Conservation (phyloP, 2,113 vertebrate species). For the Athene cunicularia region DNA sequence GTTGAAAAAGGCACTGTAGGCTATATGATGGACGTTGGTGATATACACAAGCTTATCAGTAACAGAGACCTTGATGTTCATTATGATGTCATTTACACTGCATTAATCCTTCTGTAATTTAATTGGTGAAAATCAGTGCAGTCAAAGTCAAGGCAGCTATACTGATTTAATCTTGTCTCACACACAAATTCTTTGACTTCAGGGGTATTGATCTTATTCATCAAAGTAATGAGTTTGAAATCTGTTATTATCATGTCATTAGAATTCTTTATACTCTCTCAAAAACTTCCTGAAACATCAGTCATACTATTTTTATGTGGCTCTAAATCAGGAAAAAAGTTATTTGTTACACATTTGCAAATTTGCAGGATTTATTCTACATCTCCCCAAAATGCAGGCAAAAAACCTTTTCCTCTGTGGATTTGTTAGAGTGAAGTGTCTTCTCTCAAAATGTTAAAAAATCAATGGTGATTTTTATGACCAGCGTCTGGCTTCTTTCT, state of each 20-base stretch:
- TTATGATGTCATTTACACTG: neutral
- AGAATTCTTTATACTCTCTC: neutral
- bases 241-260: neutral
- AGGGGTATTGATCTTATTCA: neutral
- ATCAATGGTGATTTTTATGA: neutral
- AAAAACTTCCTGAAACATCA: neutral
- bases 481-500: neutral
- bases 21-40: accelerated
- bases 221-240: neutral
- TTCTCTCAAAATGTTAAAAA: neutral
- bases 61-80: neutral
- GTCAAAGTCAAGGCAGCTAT: neutral
- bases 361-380: neutral
- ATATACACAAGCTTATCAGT: neutral
- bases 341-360: neutral
- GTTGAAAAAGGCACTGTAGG: neutral
- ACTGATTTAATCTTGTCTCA: neutral
- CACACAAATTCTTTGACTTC: neutral
- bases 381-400: neutral
- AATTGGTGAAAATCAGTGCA: neutral
- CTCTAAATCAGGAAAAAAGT: neutral
- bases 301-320: neutral
- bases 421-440: neutral
- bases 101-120: neutral
- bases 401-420: neutral